Evolutionary conservation across 2,797 vertebrate species (phyloP).

Genomic region (Aldrovandia affinis): DNA sequence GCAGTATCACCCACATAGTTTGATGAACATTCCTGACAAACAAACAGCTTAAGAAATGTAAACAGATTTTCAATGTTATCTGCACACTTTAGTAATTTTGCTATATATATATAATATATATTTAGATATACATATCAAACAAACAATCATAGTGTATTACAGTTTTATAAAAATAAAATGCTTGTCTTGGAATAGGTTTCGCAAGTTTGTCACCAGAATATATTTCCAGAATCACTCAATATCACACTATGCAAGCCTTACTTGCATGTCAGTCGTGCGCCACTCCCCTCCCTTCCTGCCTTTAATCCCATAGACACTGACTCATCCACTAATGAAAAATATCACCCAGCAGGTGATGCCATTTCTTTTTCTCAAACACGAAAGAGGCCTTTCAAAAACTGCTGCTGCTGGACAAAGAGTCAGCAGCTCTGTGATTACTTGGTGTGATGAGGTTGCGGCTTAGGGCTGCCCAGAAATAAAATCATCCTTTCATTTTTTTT

Average conservation of each 20-base stretch:
- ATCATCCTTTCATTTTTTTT: not conserved
- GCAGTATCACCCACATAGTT: not conserved
- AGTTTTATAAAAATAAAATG: constrained; percentile 34
- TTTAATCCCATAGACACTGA: constrained; percentile 1
- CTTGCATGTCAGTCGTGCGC: constrained; percentile 22
- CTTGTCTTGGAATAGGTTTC: constrained; percentile 18
- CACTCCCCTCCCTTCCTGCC: not conserved
- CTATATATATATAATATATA: constrained; percentile 62
- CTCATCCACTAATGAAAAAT: constrained; percentile 1
- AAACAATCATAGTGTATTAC: constrained; percentile 34
- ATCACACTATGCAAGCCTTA: not conserved
- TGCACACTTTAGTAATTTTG: constrained; percentile 47
- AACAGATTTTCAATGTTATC: constrained; percentile 58
- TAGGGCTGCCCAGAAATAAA: not conserved
- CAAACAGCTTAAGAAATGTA: constrained; percentile 49
- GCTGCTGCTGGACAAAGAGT: constrained; percentile 1
- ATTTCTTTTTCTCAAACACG: not conserved
- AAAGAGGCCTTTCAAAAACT: not conserved
- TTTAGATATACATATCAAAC: constrained; percentile 34
- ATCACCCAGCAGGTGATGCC: not conserved
- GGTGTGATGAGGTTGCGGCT: not conserved
- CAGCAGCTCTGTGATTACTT: constrained; percentile 3
- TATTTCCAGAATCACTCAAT: constrained; percentile 6
- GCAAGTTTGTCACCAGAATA: constrained; percentile 57
- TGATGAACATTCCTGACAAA: constrained; percentile 17